A percentile compares a stretch with the other conserved stretches of the same genome.
Conservation (phyloP, 2,797 vertebrate genomes). For the Picus viridis region DNA sequence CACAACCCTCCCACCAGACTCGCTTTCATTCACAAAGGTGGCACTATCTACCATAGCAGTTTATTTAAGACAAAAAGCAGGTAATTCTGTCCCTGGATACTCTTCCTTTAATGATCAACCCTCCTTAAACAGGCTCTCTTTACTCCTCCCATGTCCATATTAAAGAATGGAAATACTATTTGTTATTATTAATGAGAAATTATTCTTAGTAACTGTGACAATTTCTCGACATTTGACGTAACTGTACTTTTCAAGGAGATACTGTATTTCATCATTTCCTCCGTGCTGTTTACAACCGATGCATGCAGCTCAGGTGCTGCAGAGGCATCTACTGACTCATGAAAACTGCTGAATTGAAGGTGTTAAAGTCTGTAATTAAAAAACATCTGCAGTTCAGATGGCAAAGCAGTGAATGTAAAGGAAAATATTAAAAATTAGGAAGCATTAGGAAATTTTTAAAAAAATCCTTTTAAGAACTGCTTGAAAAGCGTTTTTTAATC, state of each 20-base stretch:
- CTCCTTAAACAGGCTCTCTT: background rate
- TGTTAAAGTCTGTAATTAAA: background rate
- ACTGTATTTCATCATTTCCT: background rate
- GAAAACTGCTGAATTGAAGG: background rate
- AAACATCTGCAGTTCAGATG: background rate
- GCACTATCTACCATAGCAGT: background rate
- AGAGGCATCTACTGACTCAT: background rate
- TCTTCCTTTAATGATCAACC: background rate
- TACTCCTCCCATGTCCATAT: background rate
- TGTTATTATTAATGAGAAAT: background rate
- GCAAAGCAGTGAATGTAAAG: background rate
- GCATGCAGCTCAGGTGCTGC: background rate
- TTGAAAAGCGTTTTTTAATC: background rate
- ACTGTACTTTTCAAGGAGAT: background rate
- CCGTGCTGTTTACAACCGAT: background rate
- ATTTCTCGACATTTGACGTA: background rate
- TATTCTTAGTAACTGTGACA: background rate
- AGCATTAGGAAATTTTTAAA: background rate
- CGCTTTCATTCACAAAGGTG: background rate
- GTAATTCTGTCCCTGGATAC: background rate
- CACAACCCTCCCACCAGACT: fast-evolving
- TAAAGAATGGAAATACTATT: background rate
- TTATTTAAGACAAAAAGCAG: background rate
- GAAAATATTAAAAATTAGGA: background rate
- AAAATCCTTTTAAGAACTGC: background rate